Conservation (phyloP, 2,888 invertebrate genomes). For the Ophioninae sp. region DNA sequence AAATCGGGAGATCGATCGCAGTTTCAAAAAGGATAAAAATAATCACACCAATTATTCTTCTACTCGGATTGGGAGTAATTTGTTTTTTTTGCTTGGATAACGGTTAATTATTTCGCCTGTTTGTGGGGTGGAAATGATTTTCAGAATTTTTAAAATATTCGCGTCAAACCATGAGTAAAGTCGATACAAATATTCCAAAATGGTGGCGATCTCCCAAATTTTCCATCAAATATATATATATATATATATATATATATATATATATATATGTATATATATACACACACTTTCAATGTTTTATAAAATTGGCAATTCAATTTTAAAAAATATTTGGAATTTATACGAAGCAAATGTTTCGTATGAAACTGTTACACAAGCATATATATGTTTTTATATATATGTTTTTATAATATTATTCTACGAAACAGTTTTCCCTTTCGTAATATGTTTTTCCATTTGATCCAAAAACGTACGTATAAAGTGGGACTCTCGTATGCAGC, state of each 20-base stretch:
- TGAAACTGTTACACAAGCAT: too few species aligned
- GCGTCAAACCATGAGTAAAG: background rate
- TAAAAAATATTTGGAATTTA: too few species aligned
- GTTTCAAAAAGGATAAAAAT: background rate
- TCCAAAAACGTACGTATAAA: background rate
- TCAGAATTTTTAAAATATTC: background rate
- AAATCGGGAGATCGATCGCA: slow-evolving; percentile 15
- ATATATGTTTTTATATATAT: too few species aligned
- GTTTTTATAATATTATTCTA: too few species aligned
- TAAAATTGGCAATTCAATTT: too few species aligned
- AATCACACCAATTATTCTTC: background rate
- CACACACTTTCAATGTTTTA: too few species aligned
- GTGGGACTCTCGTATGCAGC: slow-evolving; percentile 29
- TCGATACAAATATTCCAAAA: background rate
- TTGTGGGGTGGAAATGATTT: background rate
- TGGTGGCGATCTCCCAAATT: slow-evolving; percentile 6
- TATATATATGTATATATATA: too few species aligned
- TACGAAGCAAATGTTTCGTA: too few species aligned
- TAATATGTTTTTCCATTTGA: background rate
- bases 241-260: slow-evolving; percentile 13
- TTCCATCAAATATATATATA: slow-evolving; percentile 27
- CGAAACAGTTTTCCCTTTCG: slow-evolving; percentile 8
- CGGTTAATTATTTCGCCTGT: background rate
- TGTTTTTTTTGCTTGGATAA: background rate
- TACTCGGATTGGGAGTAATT: too few species aligned